Evolutionary conservation across 2,797 vertebrate genomes (phyloP).

Genomic region (Spea hammondii): DNA sequence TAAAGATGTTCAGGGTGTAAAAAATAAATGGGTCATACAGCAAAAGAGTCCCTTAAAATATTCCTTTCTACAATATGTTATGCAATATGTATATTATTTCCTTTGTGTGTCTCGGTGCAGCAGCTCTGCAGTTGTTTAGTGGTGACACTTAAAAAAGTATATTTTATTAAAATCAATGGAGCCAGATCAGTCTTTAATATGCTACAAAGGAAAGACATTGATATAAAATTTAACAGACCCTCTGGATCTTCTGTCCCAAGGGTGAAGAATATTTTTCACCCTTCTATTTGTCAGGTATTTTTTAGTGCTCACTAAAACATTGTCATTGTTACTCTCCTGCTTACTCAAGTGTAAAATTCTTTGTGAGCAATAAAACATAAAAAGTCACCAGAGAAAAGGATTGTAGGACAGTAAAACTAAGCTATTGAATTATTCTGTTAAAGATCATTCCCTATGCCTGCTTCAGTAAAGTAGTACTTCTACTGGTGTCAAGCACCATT

Average conservation of each 20-base stretch:
- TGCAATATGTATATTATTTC: too few relatives aligned
- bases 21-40: too few relatives aligned
- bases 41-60: too few relatives aligned
- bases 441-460: constrained; percentile 57
- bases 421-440: constrained; percentile 60
- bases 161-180: constrained; percentile 26
- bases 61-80: too few relatives aligned
- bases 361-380: constrained; percentile 57
- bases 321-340: constrained; percentile 36
- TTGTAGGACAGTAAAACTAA: constrained; percentile 61
- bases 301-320: constrained; percentile 43
- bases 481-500: constrained; percentile 62
- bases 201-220: constrained; percentile 19
- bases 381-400: constrained; percentile 58
- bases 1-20: too few relatives aligned
- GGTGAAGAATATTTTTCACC: constrained; percentile 35
- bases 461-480: constrained; percentile 66
- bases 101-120: not conserved
- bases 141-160: not conserved
- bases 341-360: constrained; percentile 43
- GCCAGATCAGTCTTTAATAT: constrained; percentile 13
- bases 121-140: not conserved
- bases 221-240: constrained; percentile 29
- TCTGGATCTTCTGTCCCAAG: constrained; percentile 27
- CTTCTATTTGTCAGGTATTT: constrained; percentile 32